Percentiles rank a stretch among this genome's conserved stretches.
phyloP scores from a whole-genome alignment of 23 tunicate species.

The Ciona savignyi region DNA sequence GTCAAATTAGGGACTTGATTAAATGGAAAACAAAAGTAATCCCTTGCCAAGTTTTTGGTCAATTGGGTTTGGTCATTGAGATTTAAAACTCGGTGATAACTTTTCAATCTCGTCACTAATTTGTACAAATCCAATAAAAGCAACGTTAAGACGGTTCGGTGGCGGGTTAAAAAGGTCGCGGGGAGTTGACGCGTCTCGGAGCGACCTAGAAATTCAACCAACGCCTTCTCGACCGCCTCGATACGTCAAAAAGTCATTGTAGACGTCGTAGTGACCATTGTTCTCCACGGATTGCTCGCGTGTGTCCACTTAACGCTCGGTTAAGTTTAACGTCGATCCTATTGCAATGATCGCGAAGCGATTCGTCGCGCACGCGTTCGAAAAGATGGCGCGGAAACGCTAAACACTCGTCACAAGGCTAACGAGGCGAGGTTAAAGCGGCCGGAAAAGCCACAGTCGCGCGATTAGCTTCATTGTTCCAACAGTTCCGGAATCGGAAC shows the following conservation, averaged over 20 bases:
- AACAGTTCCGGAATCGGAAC: neutral
- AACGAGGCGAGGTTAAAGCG: neutral
- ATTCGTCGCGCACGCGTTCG: neutral
- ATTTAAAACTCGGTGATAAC: neutral
- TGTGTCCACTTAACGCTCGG: constrained; percentile 17
- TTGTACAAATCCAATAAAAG: neutral
- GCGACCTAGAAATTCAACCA: neutral
- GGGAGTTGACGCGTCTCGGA: neutral
- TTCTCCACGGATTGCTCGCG: constrained; percentile 2
- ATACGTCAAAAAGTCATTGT: neutral
- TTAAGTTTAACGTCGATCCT: constrained; percentile 11
- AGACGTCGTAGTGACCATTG: neutral
- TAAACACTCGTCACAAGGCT: neutral
- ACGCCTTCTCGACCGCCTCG: neutral
- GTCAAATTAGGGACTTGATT: too few species aligned
- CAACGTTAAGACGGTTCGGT: neutral
- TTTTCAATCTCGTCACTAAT: neutral
- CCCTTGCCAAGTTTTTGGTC: too few species aligned
- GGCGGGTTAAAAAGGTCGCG: neutral
- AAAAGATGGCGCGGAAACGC: neutral
- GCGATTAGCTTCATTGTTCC: neutral
- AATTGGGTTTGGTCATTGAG: neutral
- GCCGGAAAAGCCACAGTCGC: neutral
- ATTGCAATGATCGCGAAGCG: neutral
- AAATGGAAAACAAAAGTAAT: too few species aligned